Evolutionary conservation across 2,113 vertebrate genomes (phyloP).

Genomic region (Pelecanoides urinatrix): DNA sequence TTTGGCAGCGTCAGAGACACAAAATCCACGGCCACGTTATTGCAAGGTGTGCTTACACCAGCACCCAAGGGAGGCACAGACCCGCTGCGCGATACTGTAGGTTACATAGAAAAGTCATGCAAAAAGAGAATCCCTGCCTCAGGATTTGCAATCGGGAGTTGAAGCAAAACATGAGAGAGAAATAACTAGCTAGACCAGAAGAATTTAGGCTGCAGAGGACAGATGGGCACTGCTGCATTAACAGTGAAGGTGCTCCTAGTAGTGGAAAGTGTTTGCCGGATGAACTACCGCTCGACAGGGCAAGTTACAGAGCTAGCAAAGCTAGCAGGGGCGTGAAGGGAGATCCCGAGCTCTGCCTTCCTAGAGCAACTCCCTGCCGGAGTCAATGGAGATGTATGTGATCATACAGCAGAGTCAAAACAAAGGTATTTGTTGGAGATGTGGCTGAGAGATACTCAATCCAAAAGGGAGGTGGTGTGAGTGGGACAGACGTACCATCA

Average conservation of each 20-base stretch:
- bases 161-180: not conserved
- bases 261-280: not conserved
- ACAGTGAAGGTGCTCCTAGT: not conserved
- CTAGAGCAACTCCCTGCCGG: not conserved
- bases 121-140: not conserved
- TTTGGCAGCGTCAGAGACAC: not conserved
- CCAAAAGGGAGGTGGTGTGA: not conserved
- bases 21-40: not conserved
- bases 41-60: not conserved
- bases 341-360: not conserved
- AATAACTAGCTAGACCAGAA: not conserved
- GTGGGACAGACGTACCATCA: fast-evolving
- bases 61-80: fast-evolving
- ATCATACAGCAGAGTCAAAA: not conserved
- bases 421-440: not conserved
- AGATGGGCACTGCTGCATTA: not conserved
- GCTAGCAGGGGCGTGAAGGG: not conserved
- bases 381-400: not conserved
- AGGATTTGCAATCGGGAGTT: fast-evolving
- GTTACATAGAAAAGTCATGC: not conserved
- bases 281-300: not conserved
- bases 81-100: not conserved
- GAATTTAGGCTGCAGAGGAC: not conserved
- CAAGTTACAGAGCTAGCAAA: not conserved
- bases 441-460: not conserved